Evolutionary conservation across 2,113 vertebrate genomes (phyloP).

Genomic region (Anoura caudifer): DNA sequence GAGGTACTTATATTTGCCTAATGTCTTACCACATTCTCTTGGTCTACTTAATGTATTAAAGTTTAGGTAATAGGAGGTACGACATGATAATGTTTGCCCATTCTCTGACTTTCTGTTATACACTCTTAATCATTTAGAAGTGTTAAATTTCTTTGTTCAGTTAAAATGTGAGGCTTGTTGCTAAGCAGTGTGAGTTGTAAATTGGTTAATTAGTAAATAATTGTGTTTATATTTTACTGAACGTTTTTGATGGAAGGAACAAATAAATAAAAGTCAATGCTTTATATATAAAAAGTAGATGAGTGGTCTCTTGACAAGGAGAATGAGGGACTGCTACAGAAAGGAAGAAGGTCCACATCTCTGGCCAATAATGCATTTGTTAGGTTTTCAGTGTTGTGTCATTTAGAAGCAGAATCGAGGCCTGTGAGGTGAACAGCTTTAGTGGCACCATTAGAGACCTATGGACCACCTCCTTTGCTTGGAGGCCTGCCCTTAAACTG

Average conservation of each 20-base stretch:
- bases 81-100: not conserved
- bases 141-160: not conserved
- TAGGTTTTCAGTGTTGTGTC: not conserved
- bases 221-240: constrained; percentile 16
- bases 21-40: not conserved
- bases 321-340: not conserved
- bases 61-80: not conserved
- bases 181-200: not conserved
- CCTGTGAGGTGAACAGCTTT: not conserved
- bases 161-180: not conserved
- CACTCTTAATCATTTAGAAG: not conserved
- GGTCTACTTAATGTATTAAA: not conserved
- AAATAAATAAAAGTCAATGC: not conserved
- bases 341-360: not conserved
- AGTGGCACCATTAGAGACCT: not conserved
- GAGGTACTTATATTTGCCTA: not conserved
- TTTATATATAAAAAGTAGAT: not conserved
- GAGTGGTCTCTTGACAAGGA: not conserved
- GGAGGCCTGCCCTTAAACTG: not conserved
- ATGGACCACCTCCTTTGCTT: not conserved
- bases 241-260: not conserved
- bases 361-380: not conserved
- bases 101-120: not conserved
- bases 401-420: not conserved
- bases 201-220: not conserved